Conservation (phyloP, 1,140 invertebrate species). For the Drosophila subobscura region DNA sequence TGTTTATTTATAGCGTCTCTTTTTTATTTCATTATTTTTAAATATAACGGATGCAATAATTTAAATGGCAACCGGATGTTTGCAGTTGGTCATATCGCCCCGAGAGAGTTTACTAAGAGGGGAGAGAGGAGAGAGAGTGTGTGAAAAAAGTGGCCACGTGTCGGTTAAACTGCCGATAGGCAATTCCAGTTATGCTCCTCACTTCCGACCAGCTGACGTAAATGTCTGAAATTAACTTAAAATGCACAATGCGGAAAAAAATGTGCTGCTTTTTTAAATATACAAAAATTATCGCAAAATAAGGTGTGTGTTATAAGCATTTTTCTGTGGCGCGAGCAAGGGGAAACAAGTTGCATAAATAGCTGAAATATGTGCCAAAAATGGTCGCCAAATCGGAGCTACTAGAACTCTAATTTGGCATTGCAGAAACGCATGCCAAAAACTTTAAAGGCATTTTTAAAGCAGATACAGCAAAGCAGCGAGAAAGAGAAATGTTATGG, state of each 20-base stretch:
- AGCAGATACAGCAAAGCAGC: slow-evolving; percentile 18
- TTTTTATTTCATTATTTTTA: not conserved
- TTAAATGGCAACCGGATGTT: slow-evolving; percentile 8
- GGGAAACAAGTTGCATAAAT: slow-evolving; percentile 5
- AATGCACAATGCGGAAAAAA: not conserved
- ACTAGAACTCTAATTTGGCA: not conserved
- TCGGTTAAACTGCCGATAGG: not conserved
- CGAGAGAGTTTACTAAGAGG: not conserved
- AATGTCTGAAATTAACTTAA: slow-evolving; percentile 10
- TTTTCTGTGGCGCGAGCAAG: not conserved
- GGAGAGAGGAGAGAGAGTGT: not conserved
- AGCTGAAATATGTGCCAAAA: slow-evolving; percentile 9
- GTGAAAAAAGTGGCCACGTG: slow-evolving; percentile 9
- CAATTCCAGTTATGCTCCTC: not conserved
- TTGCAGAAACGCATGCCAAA: slow-evolving; percentile 39
- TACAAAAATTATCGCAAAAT: slow-evolving; percentile 6
- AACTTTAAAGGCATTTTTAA: slow-evolving; percentile 49
- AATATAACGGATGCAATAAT: not conserved
- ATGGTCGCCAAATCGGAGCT: slow-evolving; percentile 8
- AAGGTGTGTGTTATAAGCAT: not conserved
- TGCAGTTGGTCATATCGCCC: not conserved
- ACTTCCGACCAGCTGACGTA: not conserved
- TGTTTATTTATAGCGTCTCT: not conserved
- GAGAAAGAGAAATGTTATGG: slow-evolving; percentile 25
- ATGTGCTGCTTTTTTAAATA: slow-evolving; percentile 4